Evolutionary conservation across 2,888 invertebrate species (phyloP), one percentile per base, ranked within the genome.

Genomic region (Drosophila neotestacea): DNA sequence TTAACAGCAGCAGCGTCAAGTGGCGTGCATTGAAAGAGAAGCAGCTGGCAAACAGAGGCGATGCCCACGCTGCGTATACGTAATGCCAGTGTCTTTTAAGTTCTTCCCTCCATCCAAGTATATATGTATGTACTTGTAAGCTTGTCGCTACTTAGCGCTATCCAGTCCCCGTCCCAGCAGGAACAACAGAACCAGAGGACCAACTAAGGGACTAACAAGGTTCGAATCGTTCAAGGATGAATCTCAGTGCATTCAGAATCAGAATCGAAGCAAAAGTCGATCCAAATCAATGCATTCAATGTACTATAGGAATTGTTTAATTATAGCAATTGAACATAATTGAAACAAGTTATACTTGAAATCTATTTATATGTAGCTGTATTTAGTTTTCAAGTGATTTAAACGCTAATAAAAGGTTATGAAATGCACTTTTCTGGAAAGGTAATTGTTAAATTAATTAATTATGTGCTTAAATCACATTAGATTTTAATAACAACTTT

Each of bases 71-170:
- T 68, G 79, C 79, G 82, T 82, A 75, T 71, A 79, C 65, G 54
- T 74, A 69, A 80, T 72, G 81, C 76, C 50, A 65, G 5, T 44
- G 36, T 34, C 30, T 47, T 30, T 30, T 4, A 11, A 16, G 30
- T n/a, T 30, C 6, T 13, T n/a, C 1, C 10, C n/a, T 34, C 30
- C 32, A 32, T 42, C 27, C 11, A 1, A n/a, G n/a, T 11, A 22
- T 11, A 28, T 46, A 7, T 55, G 16, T 58, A 4, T 34, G 3
- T 27, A 10, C 30, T 6, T 51, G 10, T 13, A 7, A 62, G 63
- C 70, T 65, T 66, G 79, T 79, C 82, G 68, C 74, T 85, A 82
- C 77, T 81, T 81, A 76, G 73, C 64, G 62, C 68, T 61, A 42
- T 47, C 13, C 48, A 73, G 47, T 70, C 77, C 70, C 79, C 22